These are phyloP conservation scores for Callosobruchus maculatus DNA, from an alignment of 2,888 invertebrate species.

Conservation along the genomic window DNA sequence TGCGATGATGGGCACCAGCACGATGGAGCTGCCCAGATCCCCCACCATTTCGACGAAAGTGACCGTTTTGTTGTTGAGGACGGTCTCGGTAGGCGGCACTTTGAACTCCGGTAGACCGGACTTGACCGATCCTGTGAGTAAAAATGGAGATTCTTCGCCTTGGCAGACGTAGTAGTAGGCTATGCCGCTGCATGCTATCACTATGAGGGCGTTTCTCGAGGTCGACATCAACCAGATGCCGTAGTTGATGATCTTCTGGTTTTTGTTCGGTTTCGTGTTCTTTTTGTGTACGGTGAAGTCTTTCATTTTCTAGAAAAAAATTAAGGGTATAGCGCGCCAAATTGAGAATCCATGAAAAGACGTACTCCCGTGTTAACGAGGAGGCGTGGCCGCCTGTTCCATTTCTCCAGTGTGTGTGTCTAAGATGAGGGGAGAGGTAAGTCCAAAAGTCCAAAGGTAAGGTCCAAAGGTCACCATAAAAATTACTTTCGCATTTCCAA, in stretches of 20 bases:
- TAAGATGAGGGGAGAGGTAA: no score
- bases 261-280: slow-evolving; percentile 45
- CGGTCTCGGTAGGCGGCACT: slow-evolving; percentile 69
- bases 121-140: slow-evolving; percentile 70
- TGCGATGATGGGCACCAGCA: slow-evolving; percentile 84
- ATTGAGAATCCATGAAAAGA: no score
- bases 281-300: slow-evolving; percentile 55
- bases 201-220: slow-evolving; percentile 80
- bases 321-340: no score
- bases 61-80: slow-evolving; percentile 56
- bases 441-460: no score
- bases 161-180: slow-evolving; percentile 59
- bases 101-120: slow-evolving; percentile 70
- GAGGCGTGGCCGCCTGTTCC: no score
- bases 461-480: no score
- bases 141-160: slow-evolving; percentile 58
- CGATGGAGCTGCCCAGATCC: slow-evolving; percentile 79
- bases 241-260: slow-evolving; percentile 53
- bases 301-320: slow-evolving; percentile 65
- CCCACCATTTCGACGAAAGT: slow-evolving; percentile 68
- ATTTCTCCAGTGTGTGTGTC: no score
- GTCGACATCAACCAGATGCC: slow-evolving; percentile 75
- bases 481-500: no score
- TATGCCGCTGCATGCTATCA: slow-evolving; percentile 66
- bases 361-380: no score